Evolutionary conservation across 2,888 invertebrate species (phyloP).

Genomic region (Brachypterus glaber): DNA sequence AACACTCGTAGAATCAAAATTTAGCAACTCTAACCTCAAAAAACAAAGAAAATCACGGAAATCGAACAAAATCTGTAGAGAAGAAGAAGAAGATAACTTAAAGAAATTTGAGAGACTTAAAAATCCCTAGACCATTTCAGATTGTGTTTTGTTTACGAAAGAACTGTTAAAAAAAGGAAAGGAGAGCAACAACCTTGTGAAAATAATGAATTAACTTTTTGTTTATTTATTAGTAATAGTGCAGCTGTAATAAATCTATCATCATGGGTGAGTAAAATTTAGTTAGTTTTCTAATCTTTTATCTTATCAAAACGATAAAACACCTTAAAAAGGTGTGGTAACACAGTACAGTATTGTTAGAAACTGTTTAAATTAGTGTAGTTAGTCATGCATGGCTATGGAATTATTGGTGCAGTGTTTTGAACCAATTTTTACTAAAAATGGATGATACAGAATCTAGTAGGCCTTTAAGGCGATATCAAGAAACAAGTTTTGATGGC

Average conservation of each 20-base stretch:
- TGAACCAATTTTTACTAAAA: not conserved
- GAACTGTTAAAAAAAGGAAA: not conserved
- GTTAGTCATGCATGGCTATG: too few relatives aligned
- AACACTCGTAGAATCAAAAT: too few relatives aligned
- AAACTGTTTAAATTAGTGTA: too few relatives aligned
- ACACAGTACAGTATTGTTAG: too few relatives aligned
- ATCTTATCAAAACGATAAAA: constrained; percentile 1
- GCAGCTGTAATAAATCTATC: not conserved
- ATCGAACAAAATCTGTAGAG: too few relatives aligned
- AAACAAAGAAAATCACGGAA: too few relatives aligned
- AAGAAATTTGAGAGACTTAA: too few relatives aligned
- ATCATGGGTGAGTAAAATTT: constrained; percentile 1
- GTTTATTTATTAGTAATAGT: not conserved
- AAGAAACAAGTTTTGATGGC: constrained; percentile 26
- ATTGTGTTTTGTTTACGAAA: constrained; percentile 3
- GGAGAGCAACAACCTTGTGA: constrained; percentile 3
- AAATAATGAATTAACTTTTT: not conserved
- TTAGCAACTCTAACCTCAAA: too few relatives aligned
- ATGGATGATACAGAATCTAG: constrained; percentile 4
- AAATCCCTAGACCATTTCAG: not conserved
- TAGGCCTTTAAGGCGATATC: constrained; percentile 16
- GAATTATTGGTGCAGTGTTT: too few relatives aligned
- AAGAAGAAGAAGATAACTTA: too few relatives aligned
- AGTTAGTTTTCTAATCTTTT: not conserved
- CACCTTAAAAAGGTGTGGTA: constrained; percentile 4